Conservation (phyloP, 1,140 invertebrate species). For the Bombus balteatus region DNA sequence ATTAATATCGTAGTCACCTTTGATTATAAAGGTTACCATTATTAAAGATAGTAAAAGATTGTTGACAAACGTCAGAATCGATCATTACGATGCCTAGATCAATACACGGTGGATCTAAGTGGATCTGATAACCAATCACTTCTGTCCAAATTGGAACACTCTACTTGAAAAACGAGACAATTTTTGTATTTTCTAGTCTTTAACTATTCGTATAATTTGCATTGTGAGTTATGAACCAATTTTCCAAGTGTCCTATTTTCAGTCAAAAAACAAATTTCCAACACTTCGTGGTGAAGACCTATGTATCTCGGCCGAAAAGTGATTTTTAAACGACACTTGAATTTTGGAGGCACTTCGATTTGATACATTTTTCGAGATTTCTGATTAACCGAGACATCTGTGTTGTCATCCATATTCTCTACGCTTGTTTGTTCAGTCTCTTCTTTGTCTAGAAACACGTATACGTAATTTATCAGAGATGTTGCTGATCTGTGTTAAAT, state of each 20-base stretch:
- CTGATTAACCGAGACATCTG: background rate
- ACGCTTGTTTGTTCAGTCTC: background rate
- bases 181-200: background rate
- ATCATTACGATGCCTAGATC: slow-evolving; percentile 30
- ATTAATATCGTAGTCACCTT: background rate
- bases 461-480: background rate
- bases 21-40: background rate
- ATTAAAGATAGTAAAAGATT: slow-evolving; percentile 13
- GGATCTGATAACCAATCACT: background rate
- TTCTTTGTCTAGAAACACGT: background rate
- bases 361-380: background rate
- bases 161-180: background rate
- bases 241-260: background rate
- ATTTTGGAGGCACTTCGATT: slow-evolving; percentile 22
- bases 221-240: background rate
- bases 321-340: slow-evolving; percentile 19
- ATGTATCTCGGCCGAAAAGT: slow-evolving; percentile 14
- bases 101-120: slow-evolving; percentile 29
- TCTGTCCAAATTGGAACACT: slow-evolving; percentile 25
- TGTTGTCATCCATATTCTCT: background rate
- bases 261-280: background rate
- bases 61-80: slow-evolving; percentile 36
- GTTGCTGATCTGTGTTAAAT: too few species aligned
- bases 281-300: slow-evolving; percentile 26
- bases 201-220: background rate